Base-by-base conservation (phyloP, 2,113 vertebrate genomes). In the Anser cygnoides region DNA sequence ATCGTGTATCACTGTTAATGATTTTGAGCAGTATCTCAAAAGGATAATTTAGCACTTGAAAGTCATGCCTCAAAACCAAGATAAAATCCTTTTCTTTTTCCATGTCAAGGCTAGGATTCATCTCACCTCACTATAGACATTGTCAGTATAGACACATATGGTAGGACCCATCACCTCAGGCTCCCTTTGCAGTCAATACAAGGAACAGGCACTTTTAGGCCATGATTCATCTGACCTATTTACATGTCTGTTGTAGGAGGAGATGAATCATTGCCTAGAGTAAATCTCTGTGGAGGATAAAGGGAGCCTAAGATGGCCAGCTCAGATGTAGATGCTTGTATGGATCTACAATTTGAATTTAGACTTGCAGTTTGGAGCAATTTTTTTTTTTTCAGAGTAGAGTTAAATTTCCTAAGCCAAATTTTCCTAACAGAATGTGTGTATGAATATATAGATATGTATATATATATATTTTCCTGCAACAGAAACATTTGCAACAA, bases 151-250 rank as follows among this genome's bases (percentile, higher is more conserved):
- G 87, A 72, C 71, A 82, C 70, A 85, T 84, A 87, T 58, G 84
- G 94, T 79, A 61, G 76, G 86, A 76, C 77, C 87, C 87, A 72
- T 89, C 94, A 93, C 77, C 90, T 59, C 70, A 49, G 75, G 81
- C 81, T 91, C 66, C 49, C 33, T 93, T 89, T 95, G 84, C 95
- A 97, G 95, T 82, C 91, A 87, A 44, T 84, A 75, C 23, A 62
- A 59, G 87, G 87, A 96, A 90, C 91, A 96, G 89, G 91, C 94
- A 93, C 91, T 97, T 96, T 93, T 97, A 89, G 95, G 96, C 96
- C 96, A 58, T 97, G 96, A 97, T 95, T 97, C 96, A 97, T 95
- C 94, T 97, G 95, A 96, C 95, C 96, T 96, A 96, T 97, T 97
- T 97, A 91, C 93, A 68, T 92, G 93, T 79, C 91, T 96, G 63